Evolutionary conservation across 2,888 invertebrate genomes (phyloP).

Genomic region (Ochropleura plecta): DNA sequence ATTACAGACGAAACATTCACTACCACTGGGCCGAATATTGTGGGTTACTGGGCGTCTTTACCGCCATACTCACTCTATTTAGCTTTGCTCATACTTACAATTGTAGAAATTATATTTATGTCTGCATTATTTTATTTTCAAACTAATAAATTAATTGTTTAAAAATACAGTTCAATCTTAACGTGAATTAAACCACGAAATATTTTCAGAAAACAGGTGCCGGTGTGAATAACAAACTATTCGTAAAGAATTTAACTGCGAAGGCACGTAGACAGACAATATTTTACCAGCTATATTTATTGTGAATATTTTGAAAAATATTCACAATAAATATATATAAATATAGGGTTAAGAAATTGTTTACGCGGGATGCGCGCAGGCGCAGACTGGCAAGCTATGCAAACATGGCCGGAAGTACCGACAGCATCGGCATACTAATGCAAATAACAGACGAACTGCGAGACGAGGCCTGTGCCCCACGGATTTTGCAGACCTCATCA

Average conservation of each 20-base stretch:
- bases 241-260: background rate
- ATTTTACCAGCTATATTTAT: background rate
- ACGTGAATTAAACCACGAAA: background rate
- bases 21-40: slow-evolving; percentile 89
- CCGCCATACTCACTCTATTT: slow-evolving; percentile 64
- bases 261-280: background rate
- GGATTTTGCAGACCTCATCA: slow-evolving; percentile 4
- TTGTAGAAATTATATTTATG: slow-evolving; percentile 22
- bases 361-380: slow-evolving; percentile 69
- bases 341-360: slow-evolving; percentile 64
- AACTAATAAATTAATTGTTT: background rate
- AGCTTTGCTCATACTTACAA: slow-evolving; percentile 43
- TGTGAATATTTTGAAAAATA: slow-evolving; percentile 22
- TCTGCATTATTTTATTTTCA: slow-evolving; percentile 12
- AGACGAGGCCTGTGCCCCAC: slow-evolving; percentile 37
- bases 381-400: slow-evolving; percentile 57
- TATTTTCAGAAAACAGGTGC: background rate
- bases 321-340: too few species aligned
- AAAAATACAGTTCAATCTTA: background rate
- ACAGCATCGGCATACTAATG: slow-evolving; percentile 64
- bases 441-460: slow-evolving; percentile 43
- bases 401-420: slow-evolving; percentile 62
- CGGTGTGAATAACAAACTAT: background rate
- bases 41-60: slow-evolving; percentile 88
- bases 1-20: slow-evolving; percentile 90